Conservation (phyloP, 2,888 invertebrate species). For the Drosophila sordidula region DNA sequence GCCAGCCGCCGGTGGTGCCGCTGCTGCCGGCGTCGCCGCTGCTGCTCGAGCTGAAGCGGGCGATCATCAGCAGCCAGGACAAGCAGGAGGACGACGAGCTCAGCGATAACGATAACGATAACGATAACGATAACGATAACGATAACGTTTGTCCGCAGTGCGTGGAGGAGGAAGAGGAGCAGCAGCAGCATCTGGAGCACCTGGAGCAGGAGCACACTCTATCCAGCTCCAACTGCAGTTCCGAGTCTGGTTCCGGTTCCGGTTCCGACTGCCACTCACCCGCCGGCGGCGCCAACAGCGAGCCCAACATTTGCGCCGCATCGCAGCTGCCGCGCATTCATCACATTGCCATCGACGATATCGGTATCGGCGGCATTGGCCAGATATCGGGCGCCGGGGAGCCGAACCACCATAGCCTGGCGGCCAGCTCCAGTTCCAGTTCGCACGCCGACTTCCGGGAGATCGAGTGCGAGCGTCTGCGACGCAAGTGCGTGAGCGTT, state of each 20-base stretch:
- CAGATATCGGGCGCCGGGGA: constrained; percentile 18
- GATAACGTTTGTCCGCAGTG: constrained; percentile 62
- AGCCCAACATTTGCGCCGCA: constrained; percentile 64
- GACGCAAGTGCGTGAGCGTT: constrained; percentile 84
- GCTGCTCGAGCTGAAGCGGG: constrained; percentile 79
- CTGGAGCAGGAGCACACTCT: constrained; percentile 29
- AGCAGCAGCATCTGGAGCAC: constrained; percentile 11
- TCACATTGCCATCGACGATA: constrained; percentile 72
- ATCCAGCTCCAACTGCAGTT: constrained; percentile 26
- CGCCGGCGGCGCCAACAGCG: constrained; percentile 61
- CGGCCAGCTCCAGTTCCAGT: constrained; percentile 64
- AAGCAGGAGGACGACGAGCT: constrained; percentile 37
- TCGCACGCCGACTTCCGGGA: constrained; percentile 83
- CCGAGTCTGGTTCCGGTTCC: constrained; percentile 3
- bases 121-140: constrained; percentile 27
- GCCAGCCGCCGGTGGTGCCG: constrained; percentile 64
- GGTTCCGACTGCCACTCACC: constrained; percentile 33
- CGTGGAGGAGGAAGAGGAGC: constrained; percentile 47
- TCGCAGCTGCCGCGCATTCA: constrained; percentile 60
- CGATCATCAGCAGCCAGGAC: constrained; percentile 70
- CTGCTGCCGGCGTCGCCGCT: constrained; percentile 67
- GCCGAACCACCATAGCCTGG: constrained; percentile 40
- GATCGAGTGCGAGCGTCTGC: constrained; percentile 83
- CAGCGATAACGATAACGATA: constrained; percentile 26
- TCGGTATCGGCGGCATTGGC: constrained; percentile 50